Conservation (phyloP, 2,797 vertebrate species). For the Sylvia borin region DNA sequence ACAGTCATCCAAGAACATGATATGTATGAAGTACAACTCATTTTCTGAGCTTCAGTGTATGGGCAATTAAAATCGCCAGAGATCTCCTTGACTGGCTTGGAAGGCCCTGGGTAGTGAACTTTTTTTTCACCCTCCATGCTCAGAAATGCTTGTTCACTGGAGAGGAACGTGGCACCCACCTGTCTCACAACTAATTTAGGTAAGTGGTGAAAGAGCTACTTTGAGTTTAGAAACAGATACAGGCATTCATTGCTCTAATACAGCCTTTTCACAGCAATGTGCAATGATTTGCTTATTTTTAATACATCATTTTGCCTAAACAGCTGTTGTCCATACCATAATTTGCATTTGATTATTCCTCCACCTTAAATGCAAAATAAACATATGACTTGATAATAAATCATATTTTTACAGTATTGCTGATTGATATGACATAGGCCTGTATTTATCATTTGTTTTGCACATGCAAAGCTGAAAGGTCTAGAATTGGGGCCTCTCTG, state of each 20-base stretch:
- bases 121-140: background rate
- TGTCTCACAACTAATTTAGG: background rate
- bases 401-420: background rate
- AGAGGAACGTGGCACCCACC: background rate
- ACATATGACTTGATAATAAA: background rate
- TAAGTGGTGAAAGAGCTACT: background rate
- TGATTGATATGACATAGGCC: background rate
- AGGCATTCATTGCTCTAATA: background rate
- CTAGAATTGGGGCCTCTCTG: background rate
- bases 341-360: background rate
- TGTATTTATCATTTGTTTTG: background rate
- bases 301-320: background rate
- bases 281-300: background rate
- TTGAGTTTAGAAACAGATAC: background rate
- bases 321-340: background rate
- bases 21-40: background rate
- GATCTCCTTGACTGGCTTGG: background rate
- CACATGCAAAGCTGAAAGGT: background rate
- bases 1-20: background rate
- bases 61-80: background rate
- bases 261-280: background rate
- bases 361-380: background rate
- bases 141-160: background rate
- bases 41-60: background rate
- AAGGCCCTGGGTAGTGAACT: background rate